Conservation (phyloP, 1,140 invertebrate species). For the Apis dorsata region DNA sequence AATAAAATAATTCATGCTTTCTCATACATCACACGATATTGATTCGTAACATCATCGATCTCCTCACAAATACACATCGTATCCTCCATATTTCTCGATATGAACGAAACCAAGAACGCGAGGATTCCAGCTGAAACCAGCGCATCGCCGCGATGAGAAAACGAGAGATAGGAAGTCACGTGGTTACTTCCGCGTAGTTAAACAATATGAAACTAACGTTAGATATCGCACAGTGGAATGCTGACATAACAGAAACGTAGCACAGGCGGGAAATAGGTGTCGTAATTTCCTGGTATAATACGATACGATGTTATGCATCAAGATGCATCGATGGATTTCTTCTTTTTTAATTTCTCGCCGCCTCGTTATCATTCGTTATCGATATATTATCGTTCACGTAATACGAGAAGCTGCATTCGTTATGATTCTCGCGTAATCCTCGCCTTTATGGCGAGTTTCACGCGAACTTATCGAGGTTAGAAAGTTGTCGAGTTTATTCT, state of each 20-base stretch:
- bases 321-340: constrained; percentile 20
- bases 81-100: too few relatives aligned
- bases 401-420: neutral
- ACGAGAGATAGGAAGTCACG: constrained; percentile 44
- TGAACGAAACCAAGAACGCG: neutral
- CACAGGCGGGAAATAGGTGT: constrained; percentile 4
- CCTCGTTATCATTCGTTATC: constrained; percentile 17
- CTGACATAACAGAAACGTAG: constrained; percentile 45
- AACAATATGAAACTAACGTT: constrained; percentile 41
- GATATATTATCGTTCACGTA: constrained; percentile 14
- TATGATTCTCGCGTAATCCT: constrained; percentile 3
- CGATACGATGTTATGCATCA: constrained; percentile 9
- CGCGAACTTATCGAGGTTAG: neutral
- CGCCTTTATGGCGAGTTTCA: constrained; percentile 3
- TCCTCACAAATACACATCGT: neutral
- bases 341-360: constrained; percentile 11
- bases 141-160: constrained; percentile 11
- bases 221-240: neutral
- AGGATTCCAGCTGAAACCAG: neutral
- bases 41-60: neutral
- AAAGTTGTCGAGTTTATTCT: constrained; percentile 15
- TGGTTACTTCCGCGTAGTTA: constrained; percentile 41
- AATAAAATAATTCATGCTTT: too few relatives aligned
- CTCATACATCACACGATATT: too few relatives aligned
- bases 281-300: constrained; percentile 34